Evolutionary conservation across 2,113 vertebrate species (phyloP), one percentile per base, ranked within the genome.

Genomic region (Pseudorhombus dupliciocellatus): DNA sequence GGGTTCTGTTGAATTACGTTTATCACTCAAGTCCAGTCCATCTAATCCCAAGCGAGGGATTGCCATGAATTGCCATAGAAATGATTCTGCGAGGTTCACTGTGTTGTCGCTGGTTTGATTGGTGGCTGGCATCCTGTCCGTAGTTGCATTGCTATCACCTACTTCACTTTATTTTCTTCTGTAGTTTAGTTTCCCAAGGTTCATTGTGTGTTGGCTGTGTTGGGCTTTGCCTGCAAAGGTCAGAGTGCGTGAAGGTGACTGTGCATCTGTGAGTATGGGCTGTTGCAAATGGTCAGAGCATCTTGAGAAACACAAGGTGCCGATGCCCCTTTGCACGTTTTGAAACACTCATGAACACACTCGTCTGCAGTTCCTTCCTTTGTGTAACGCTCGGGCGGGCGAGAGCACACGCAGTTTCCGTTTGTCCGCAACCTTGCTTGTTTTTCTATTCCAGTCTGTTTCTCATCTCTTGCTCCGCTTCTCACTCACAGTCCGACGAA

Each of bases 351-450:
- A 53, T 75, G 79, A 68, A 57, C 79, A 84, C 87, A 87, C 82
- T 83, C 73, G 80, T 87, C 85, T 73, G 80, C 76, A 90, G 90
- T 93, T 94, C 93, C 93, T 94, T 94, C 93, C 93, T 92, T 90
- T 91, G 91, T 88, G 88, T 77, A 80, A 88, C 81, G 74, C 87
- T 91, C 80, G 57, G 80, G 85, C n/a, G 79, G 85, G 87, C 83
- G 62, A 44, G 53, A 64, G 75, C 56, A 30, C 20, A 58, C 81
- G 79, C 80, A 15, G 25, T 87, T 89, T 92, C 87, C 76, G 82
- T 88, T 84, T 80, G 89, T 93, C 91, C 87, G 72, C 55, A 68
- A 58, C 53, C 63, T 83, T 61, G 51, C 74, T 57, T 71, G 46
- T 64, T 75, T 79, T 70, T 73, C 54, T 69, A 1, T 66, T 70